Evolutionary conservation across 2,888 invertebrate species (phyloP).

Genomic region (Hemistola chrysoprasaria): DNA sequence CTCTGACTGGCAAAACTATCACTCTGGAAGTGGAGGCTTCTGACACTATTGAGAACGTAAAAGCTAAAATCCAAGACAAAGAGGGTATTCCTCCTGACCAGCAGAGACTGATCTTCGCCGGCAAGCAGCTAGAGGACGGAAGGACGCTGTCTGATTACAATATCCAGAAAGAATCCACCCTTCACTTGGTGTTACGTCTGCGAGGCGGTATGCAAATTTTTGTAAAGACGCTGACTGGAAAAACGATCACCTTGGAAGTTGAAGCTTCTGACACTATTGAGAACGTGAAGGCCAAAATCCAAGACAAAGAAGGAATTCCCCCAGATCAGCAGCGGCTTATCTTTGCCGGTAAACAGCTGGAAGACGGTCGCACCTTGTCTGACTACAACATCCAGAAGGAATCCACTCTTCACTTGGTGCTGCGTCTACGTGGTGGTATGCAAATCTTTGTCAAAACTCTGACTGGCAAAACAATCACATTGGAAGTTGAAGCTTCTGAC

Average conservation of each 20-base stretch:
- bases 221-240: slow-evolving; percentile 19
- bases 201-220: slow-evolving; percentile 27
- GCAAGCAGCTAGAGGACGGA: slow-evolving; percentile 27
- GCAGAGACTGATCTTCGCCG: slow-evolving; percentile 25
- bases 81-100: slow-evolving; percentile 28
- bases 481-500: slow-evolving; percentile 14
- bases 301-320: slow-evolving; percentile 10
- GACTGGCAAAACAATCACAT: slow-evolving; percentile 21
- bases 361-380: slow-evolving; percentile 12
- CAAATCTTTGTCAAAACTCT: slow-evolving; percentile 20
- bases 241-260: slow-evolving; percentile 20
- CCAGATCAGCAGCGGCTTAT: slow-evolving; percentile 16
- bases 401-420: slow-evolving; percentile 8
- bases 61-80: slow-evolving; percentile 25
- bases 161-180: slow-evolving; percentile 25
- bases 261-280: slow-evolving; percentile 9
- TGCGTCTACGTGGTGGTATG: slow-evolving; percentile 25
- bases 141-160: slow-evolving; percentile 26
- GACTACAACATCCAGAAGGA: slow-evolving; percentile 17
- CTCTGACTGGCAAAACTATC: slow-evolving; percentile 23
- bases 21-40: slow-evolving; percentile 23
- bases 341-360: slow-evolving; percentile 18
- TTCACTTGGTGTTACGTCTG: slow-evolving; percentile 23
- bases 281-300: slow-evolving; percentile 8
- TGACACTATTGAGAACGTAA: slow-evolving; percentile 23